These are phyloP conservation scores for Selene dorsalis DNA, from an alignment of 2,797 vertebrate genomes.

Conservation along the genomic window DNA sequence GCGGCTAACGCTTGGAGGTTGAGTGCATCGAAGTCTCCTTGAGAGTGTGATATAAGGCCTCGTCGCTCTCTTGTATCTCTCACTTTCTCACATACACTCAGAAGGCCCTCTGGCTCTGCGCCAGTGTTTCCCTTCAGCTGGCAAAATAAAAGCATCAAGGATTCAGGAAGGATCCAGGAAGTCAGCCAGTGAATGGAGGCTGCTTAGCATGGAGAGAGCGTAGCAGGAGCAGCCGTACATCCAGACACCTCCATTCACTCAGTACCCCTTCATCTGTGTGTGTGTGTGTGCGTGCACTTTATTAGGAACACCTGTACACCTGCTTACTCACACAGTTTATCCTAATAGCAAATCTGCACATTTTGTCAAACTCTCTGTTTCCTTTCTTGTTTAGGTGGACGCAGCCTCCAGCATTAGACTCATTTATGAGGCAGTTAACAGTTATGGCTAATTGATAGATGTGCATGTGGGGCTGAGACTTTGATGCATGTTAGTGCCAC, in stretches of 20 bases:
- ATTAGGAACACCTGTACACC: not conserved
- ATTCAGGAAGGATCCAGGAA: slow-evolving; percentile 64
- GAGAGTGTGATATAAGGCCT: slow-evolving; percentile 41
- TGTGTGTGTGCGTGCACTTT: not conserved
- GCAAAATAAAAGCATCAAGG: slow-evolving; percentile 49
- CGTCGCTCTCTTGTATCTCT: slow-evolving; percentile 1
- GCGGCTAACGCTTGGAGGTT: slow-evolving; percentile 40
- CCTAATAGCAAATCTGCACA: not conserved
- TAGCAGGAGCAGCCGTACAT: slow-evolving; percentile 1
- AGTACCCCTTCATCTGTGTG: not conserved
- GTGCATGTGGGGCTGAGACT: too few species aligned
- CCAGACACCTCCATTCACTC: slow-evolving; percentile 47
- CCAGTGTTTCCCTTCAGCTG: slow-evolving; percentile 52
- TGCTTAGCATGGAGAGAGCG: slow-evolving; percentile 52
- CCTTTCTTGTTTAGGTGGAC: not conserved
- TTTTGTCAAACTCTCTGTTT: not conserved
- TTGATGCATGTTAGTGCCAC: too few species aligned
- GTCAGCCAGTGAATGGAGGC: slow-evolving; percentile 46
- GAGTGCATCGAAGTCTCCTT: slow-evolving; percentile 56
- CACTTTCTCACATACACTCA: slow-evolving; percentile 28
- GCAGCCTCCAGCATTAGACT: too few species aligned
- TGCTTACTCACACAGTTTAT: not conserved
- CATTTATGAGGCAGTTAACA: too few species aligned
- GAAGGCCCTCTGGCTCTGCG: slow-evolving; percentile 42
- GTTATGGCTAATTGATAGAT: too few species aligned